Conservation (phyloP, 2,797 vertebrate species). For the Leptoclinus maculatus region DNA sequence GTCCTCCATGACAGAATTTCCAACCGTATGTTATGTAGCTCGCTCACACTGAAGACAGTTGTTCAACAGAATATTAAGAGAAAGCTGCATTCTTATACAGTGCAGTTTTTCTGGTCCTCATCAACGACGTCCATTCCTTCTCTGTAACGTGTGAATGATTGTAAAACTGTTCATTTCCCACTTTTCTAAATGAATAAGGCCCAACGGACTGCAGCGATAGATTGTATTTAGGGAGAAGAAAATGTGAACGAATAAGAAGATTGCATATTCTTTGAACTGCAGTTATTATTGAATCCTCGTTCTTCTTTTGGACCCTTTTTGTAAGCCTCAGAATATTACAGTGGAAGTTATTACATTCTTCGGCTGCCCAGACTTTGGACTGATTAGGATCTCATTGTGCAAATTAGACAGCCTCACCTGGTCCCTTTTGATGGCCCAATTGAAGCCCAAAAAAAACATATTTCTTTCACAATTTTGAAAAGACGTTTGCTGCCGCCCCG, state of each 20-base stretch:
- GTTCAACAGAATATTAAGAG: not conserved
- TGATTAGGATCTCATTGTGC: conserved; percentile 36
- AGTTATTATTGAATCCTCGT: conserved; percentile 20
- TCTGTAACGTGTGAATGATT: not conserved
- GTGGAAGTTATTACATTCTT: conserved; percentile 23
- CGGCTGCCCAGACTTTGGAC: conserved; percentile 21
- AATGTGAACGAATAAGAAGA: conserved; percentile 5
- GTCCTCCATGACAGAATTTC: not conserved
- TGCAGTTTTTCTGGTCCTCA: too few relatives aligned
- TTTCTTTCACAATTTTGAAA: conserved; percentile 30
- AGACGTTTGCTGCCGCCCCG: not conserved
- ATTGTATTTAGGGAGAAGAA: not conserved
- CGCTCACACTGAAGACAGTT: not conserved
- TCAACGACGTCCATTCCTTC: not conserved
- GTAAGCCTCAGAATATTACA: conserved; percentile 8
- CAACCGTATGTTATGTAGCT: not conserved
- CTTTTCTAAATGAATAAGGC: not conserved
- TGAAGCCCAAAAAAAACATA: conserved; percentile 17
- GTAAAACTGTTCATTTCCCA: not conserved
- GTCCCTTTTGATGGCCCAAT: conserved; percentile 25
- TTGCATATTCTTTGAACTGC: not conserved
- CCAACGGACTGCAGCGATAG: not conserved
- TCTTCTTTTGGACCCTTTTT: conserved; percentile 16
- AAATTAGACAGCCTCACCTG: conserved; percentile 22
- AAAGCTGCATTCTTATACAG: not conserved